phyloP scores from a whole-genome alignment of 2,113 vertebrate species.

The Alectura lathami region DNA sequence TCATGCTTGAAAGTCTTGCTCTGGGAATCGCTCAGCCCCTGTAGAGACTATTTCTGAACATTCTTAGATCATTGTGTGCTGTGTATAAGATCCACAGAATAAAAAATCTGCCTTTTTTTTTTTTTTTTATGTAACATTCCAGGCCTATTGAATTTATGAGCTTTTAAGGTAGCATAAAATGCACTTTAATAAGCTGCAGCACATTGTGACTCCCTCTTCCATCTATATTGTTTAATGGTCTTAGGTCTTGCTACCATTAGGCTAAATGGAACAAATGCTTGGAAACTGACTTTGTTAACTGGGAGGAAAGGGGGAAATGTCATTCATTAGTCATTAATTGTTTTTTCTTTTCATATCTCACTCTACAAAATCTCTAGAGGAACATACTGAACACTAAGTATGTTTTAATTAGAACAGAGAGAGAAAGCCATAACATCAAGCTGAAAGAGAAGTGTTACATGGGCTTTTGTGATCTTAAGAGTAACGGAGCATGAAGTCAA shows the following conservation, averaged over 20 bases:
- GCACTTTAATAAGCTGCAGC: background rate
- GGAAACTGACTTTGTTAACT: background rate
- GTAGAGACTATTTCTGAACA: background rate
- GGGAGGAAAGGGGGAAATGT: background rate
- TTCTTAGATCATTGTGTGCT: background rate
- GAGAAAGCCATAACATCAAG: background rate
- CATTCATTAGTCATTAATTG: background rate
- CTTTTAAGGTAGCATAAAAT: slow-evolving; percentile 16
- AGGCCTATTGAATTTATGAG: background rate
- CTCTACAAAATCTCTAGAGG: background rate
- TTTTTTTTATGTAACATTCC: slow-evolving; percentile 11
- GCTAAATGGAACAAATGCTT: slow-evolving; percentile 20
- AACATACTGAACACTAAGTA: background rate
- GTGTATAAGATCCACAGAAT: background rate
- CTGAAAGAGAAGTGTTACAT: background rate
- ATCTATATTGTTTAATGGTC: background rate
- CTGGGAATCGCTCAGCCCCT: background rate
- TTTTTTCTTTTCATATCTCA: background rate
- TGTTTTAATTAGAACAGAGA: background rate
- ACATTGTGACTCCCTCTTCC: background rate
- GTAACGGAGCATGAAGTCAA: background rate
- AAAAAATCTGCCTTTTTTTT: background rate
- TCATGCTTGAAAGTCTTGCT: background rate
- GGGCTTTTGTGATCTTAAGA: background rate
- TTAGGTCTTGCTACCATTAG: slow-evolving; percentile 18